Percentiles rank a stretch among this genome's conserved stretches.
Evolutionary conservation across 2,888 invertebrate species (phyloP).

Genomic region (Lydus trimaculatus): DNA sequence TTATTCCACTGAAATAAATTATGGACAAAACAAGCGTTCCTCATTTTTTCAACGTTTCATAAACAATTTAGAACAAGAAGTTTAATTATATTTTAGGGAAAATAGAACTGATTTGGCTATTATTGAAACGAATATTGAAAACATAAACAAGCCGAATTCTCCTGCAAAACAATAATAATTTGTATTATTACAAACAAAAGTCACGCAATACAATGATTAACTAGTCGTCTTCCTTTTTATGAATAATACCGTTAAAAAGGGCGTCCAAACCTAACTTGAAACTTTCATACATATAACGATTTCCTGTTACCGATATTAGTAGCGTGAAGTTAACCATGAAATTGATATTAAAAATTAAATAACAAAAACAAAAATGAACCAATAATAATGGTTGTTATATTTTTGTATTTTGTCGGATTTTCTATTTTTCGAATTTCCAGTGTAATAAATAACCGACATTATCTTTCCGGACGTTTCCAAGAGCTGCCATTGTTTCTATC

Average conservation of each 20-base stretch:
- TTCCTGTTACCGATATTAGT: conserved; percentile 16
- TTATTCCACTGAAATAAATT: background rate
- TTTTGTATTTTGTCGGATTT: background rate
- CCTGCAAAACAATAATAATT: conserved; percentile 18
- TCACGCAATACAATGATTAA: conserved; percentile 29
- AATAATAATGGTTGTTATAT: background rate
- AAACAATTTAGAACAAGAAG: background rate
- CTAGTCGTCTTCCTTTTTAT: conserved; percentile 16
- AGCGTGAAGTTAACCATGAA: conserved; percentile 1
- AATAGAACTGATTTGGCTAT: background rate
- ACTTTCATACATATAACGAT: conserved; percentile 14
- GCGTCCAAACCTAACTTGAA: conserved; percentile 12
- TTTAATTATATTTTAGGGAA: background rate
- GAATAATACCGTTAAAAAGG: conserved; percentile 26
- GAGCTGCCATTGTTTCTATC: background rate
- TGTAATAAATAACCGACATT: background rate
- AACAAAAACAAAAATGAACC: background rate
- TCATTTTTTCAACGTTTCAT: background rate
- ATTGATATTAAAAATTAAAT: background rate
- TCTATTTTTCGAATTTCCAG: background rate
- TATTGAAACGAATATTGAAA: conserved; percentile 22
- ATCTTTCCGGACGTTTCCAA: background rate
- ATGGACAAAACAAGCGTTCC: background rate
- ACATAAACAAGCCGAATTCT: conserved; percentile 28
- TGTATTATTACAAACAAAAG: conserved; percentile 13